Evolutionary conservation across 2,113 vertebrate genomes (phyloP), one percentile per base, ranked within the genome.

Genomic region (Centropus unirufus): DNA sequence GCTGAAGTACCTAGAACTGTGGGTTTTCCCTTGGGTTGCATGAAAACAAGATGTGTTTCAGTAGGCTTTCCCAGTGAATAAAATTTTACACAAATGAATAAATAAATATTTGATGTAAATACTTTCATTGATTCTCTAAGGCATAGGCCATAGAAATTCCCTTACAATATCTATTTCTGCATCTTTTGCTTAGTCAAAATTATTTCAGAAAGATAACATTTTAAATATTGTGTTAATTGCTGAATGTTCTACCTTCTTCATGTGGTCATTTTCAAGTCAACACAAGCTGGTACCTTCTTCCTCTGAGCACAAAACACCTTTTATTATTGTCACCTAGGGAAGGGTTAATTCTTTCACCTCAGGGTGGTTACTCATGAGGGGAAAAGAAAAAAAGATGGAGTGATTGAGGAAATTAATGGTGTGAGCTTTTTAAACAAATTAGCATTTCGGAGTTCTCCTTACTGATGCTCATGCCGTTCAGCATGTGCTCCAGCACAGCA

Each of bases 21-120:
- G 5, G 7, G 11, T 82, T 95, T 93, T 90, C 51, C n/a, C 18
- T 73, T 72, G 85, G 49, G 62, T 73, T 89, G 42, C 39, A 15
- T 54, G 79, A 91, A 89, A 89, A 83, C 42, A 76, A 87, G 62
- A 64, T 76, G 49, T 54, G 57, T 91, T 93, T 85, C 89, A 69
- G 69, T 75, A 90, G 70, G 67, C 49, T 92, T 90, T 96, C 77
- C 49, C 42, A 8, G 62, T 76, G 84, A 95, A 85, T 58, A 76
- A 89, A 93, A 61, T 93, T 94, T 93, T 95, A 76, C 75, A 54
- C 84, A 76, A 95, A 96, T 92, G 89, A 92, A 92, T 95, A 85
- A 96, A 92, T 96, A 86, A 95, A 95, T 96, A 66, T 90, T 97
- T 96, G 66, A 94, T 97, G 81, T 70, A 69, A 93, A 97, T 95